Evolutionary conservation across 2,797 vertebrate species (phyloP).

Genomic region (Sebastes oblongus): DNA sequence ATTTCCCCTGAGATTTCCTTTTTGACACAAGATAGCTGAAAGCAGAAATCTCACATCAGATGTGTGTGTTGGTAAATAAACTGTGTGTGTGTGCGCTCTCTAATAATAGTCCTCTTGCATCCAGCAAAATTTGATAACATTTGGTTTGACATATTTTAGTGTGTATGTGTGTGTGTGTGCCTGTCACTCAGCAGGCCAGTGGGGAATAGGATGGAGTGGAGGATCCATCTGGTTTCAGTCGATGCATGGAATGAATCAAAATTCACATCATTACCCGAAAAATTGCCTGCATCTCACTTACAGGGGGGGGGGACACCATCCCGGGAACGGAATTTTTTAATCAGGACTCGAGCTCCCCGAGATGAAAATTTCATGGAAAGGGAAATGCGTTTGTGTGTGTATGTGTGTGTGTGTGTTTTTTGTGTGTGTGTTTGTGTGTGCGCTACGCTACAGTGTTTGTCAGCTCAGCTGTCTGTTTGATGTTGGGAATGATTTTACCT

Average conservation of each 20-base stretch:
- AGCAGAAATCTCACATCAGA: neutral
- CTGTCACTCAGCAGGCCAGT: slow-evolving; percentile 11
- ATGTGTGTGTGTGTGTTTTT: neutral
- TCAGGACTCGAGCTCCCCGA: neutral
- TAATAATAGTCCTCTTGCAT: slow-evolving; percentile 14
- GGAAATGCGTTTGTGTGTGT: neutral
- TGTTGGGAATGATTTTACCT: slow-evolving; percentile 26
- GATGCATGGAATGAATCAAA: slow-evolving; percentile 41
- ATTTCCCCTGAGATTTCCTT: slow-evolving; percentile 10
- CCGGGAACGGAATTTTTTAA: neutral
- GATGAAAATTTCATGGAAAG: slow-evolving; percentile 36
- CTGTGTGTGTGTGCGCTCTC: neutral
- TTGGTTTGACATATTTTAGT: neutral
- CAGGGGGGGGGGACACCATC: neutral
- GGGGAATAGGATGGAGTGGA: neutral
- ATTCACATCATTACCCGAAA: slow-evolving; percentile 40
- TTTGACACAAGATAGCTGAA: slow-evolving; percentile 1
- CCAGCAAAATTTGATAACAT: slow-evolving; percentile 17
- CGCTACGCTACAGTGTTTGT: neutral
- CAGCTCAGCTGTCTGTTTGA: slow-evolving; percentile 24
- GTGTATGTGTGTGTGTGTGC: neutral
- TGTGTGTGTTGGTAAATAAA: neutral
- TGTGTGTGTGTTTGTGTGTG: neutral
- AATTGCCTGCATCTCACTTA: slow-evolving; percentile 30
- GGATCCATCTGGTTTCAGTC: slow-evolving; percentile 46